Evolutionary conservation across 2,797 vertebrate species (phyloP).

Genomic region (Oreonectes daqikongensis): DNA sequence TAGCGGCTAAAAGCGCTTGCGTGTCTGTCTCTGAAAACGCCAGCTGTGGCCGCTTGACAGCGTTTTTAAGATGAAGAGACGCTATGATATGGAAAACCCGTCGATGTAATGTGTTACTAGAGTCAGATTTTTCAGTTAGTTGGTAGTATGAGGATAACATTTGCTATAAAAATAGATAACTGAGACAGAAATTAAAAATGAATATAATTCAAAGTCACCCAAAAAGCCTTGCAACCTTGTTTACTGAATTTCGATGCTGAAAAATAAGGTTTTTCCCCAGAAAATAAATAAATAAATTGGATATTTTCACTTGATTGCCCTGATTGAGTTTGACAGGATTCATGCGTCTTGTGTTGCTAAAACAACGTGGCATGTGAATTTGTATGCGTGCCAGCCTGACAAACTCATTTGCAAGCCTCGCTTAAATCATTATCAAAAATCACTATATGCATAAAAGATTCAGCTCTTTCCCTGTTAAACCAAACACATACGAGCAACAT

Average conservation of each 20-base stretch:
- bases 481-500: slow-evolving; percentile 2
- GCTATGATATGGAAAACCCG: too few relatives aligned
- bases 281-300: slow-evolving; percentile 13
- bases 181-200: too few relatives aligned
- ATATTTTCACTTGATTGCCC: background rate
- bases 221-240: too few relatives aligned
- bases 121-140: too few relatives aligned
- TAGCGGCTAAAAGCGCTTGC: too few relatives aligned
- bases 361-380: slow-evolving; percentile 28
- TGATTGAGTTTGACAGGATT: background rate
- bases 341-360: background rate
- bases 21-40: too few relatives aligned
- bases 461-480: slow-evolving; percentile 8
- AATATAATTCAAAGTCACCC: too few relatives aligned
- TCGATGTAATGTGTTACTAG: too few relatives aligned
- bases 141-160: too few relatives aligned
- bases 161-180: too few relatives aligned
- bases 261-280: background rate
- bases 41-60: too few relatives aligned
- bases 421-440: slow-evolving; percentile 43
- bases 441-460: slow-evolving; percentile 26
- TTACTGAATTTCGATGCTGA: background rate
- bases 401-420: slow-evolving; percentile 33
- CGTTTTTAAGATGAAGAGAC: too few relatives aligned
- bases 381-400: slow-evolving; percentile 34